phyloP scores from a whole-genome alignment of 2,888 invertebrate species.

The Linnaemya vulpina region DNA sequence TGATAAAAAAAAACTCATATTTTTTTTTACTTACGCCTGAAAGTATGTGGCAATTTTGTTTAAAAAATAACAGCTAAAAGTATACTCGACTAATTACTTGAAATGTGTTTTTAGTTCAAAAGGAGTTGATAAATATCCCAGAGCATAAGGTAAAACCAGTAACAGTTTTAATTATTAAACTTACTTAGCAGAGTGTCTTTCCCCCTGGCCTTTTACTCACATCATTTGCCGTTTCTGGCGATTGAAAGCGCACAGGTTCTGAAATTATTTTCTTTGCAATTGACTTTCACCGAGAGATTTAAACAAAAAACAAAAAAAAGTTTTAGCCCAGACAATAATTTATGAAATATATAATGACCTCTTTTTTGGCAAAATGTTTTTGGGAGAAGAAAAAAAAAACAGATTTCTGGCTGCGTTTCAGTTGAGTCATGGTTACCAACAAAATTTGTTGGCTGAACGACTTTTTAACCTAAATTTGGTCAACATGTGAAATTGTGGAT shows the following conservation, averaged over 20 bases:
- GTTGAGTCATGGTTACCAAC: constrained; percentile 14
- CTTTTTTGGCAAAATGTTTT: background rate
- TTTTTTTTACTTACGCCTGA: background rate
- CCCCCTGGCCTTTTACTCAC: too few species aligned
- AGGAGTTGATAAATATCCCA: too few species aligned
- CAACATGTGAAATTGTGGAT: constrained; percentile 9
- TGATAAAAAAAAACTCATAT: too few species aligned
- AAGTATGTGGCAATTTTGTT: background rate
- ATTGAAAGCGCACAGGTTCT: too few species aligned
- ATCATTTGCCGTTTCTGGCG: too few species aligned
- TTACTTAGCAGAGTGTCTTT: too few species aligned
- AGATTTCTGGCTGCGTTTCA: background rate
- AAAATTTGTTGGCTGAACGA: background rate
- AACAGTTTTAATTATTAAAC: too few species aligned
- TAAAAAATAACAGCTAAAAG: background rate
- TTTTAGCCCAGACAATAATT: background rate
- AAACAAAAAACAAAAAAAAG: background rate
- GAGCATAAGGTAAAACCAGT: too few species aligned
- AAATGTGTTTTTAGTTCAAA: too few species aligned
- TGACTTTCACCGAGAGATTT: background rate
- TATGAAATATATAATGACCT: background rate
- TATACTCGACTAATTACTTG: too few species aligned
- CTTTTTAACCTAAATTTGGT: constrained; percentile 23
- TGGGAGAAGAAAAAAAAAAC: background rate
- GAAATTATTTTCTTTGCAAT: background rate